A percentile compares a stretch with the other conserved stretches of the same genome.
phyloP scores from a whole-genome alignment of 2,888 invertebrate genomes.

The Toxonevra muliebris region DNA sequence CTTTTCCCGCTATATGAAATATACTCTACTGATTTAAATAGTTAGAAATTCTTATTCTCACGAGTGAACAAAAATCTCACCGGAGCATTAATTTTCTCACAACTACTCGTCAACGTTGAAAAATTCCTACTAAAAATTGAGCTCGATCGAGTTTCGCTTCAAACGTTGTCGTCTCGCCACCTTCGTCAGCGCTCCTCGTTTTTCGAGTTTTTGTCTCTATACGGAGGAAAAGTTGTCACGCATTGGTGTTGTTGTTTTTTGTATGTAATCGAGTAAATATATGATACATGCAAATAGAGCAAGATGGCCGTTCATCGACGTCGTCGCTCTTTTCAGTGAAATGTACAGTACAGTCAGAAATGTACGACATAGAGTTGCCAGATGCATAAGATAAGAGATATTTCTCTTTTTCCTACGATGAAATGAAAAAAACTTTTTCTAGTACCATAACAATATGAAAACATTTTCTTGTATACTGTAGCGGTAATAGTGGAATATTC shows the following conservation, averaged over 20 bases:
- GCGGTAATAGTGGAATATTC: too few relatives aligned
- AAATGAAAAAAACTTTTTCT: too few relatives aligned
- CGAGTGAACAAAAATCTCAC: slow-evolving; percentile 44
- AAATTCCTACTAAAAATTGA: slow-evolving; percentile 58
- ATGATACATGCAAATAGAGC: slow-evolving; percentile 45
- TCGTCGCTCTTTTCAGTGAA: slow-evolving; percentile 15
- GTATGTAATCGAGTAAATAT: slow-evolving; percentile 23
- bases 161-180: slow-evolving; percentile 41
- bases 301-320: slow-evolving; percentile 57
- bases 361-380: slow-evolving; percentile 47
- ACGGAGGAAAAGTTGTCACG: slow-evolving; percentile 26
- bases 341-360: slow-evolving; percentile 51
- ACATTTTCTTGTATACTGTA: too few relatives aligned
- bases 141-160: slow-evolving; percentile 58
- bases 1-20: slow-evolving; percentile 39
- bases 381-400: slow-evolving; percentile 33
- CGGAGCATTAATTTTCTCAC: slow-evolving; percentile 44
- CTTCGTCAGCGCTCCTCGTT: slow-evolving; percentile 43
- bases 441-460: too few relatives aligned
- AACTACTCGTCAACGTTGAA: slow-evolving; percentile 61
- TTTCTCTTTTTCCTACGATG: not conserved
- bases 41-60: slow-evolving; percentile 40
- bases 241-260: slow-evolving; percentile 23
- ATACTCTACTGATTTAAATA: slow-evolving; percentile 30
- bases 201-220: slow-evolving; percentile 34